Conservation (phyloP, 2,113 vertebrate species). For the Neolamprologus devosi region DNA sequence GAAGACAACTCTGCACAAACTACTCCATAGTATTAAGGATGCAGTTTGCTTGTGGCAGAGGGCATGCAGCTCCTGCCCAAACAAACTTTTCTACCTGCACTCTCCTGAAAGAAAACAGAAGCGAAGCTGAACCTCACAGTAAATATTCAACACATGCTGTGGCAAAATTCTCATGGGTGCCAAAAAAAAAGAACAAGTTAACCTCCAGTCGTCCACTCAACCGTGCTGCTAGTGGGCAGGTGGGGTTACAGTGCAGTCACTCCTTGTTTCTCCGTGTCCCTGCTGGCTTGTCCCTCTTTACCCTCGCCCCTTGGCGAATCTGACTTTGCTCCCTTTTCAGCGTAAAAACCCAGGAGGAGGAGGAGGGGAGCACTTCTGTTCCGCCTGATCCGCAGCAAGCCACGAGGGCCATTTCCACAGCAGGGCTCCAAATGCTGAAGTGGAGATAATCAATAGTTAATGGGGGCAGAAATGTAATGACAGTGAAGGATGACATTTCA, state of each 20-base stretch:
- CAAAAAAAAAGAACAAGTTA: constrained; percentile 35
- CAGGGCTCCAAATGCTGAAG: constrained; percentile 41
- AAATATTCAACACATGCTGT: constrained; percentile 48
- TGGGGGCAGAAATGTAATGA: constrained; percentile 55
- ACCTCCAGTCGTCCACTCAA: constrained; percentile 17
- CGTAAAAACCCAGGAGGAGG: background rate
- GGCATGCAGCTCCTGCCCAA: background rate
- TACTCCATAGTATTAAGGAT: background rate
- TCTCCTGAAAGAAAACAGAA: background rate
- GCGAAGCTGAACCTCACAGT: constrained; percentile 17
- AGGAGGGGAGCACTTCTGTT: constrained; percentile 3
- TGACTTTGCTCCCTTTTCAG: background rate
- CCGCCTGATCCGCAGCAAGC: background rate
- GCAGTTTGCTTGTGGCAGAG: constrained; percentile 2
- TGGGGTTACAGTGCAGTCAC: background rate
- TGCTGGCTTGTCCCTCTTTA: background rate
- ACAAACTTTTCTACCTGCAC: constrained; percentile 17
- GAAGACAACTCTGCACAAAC: background rate
- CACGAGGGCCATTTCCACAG: constrained; percentile 32
- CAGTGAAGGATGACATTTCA: constrained; percentile 58
- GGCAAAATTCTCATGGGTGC: constrained; percentile 30
- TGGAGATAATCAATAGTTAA: constrained; percentile 69
- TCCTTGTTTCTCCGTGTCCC: background rate
- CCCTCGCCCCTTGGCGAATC: background rate
- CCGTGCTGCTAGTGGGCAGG: constrained; percentile 27